Percentiles rank a stretch among this genome's conserved stretches.
Evolutionary conservation across 2,113 vertebrate species (phyloP).

Genomic region (Rousettus leschenaultii): DNA sequence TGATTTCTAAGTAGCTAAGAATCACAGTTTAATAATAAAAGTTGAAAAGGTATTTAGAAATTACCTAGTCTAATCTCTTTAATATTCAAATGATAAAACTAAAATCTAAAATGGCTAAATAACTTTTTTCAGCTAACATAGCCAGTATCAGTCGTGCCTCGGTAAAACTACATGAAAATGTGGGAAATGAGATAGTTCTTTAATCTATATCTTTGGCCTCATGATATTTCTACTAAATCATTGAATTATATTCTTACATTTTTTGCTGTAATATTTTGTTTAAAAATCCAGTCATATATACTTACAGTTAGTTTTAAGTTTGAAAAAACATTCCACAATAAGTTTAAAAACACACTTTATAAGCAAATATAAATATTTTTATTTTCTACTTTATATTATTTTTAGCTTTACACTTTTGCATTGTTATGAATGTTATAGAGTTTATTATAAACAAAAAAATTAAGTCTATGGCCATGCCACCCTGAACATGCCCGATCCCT

Average conservation of each 20-base stretch:
- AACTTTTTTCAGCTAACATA: background rate
- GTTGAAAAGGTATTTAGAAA: background rate
- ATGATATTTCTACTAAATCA: background rate
- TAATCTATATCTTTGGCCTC: background rate
- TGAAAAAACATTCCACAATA: background rate
- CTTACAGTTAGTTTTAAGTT: background rate
- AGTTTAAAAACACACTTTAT: background rate
- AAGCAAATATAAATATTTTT: constrained; percentile 21
- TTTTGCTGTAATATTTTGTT: background rate
- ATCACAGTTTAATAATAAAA: background rate
- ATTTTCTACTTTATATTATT: background rate
- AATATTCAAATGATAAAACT: background rate
- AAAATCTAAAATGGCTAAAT: background rate
- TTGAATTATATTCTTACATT: background rate
- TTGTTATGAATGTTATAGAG: background rate
- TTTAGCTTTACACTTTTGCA: background rate
- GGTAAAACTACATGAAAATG: background rate
- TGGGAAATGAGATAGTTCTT: background rate
- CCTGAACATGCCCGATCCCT: too few species aligned
- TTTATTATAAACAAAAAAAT: constrained; percentile 19
- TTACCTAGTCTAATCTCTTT: background rate
- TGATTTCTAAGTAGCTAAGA: background rate
- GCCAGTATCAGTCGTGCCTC: background rate
- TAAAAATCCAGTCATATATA: background rate
- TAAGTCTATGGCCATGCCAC: too few species aligned